phyloP scores from a whole-genome alignment of 2,888 invertebrate species.

The Rhagonycha fulva region DNA sequence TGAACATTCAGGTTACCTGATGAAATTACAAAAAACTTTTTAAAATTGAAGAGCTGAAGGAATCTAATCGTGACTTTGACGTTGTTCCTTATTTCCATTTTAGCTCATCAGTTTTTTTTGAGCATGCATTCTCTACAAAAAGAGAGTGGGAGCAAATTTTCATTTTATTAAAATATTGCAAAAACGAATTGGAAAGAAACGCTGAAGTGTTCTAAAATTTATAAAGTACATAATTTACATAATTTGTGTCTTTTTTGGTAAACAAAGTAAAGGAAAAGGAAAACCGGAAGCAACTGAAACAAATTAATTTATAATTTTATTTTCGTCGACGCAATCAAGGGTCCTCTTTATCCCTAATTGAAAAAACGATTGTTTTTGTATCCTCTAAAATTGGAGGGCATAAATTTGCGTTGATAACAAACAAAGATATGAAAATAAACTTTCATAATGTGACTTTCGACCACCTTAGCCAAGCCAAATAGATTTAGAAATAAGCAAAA shows the following conservation, averaged over 20 bases:
- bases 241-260: neutral
- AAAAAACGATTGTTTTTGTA: conserved; percentile 11
- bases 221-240: neutral
- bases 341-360: conserved; percentile 9
- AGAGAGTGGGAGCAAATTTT: neutral
- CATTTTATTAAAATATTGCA: neutral
- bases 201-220: neutral
- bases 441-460: conserved; percentile 10
- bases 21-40: neutral
- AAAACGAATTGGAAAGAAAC: neutral
- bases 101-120: neutral
- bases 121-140: neutral
- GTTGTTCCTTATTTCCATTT: neutral
- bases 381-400: conserved; percentile 1
- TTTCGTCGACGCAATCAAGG: conserved; percentile 8
- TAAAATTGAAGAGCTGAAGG: neutral
- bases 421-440: conserved; percentile 17
- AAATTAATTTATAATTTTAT: conserved; percentile 9
- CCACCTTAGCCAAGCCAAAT: neutral
- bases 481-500: neutral
- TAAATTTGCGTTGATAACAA: conserved; percentile 11
- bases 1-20: neutral
- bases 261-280: neutral
- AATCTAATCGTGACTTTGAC: neutral
- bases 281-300: conserved; percentile 2